Evolutionary conservation across 2,888 invertebrate species (phyloP).

Genomic region (Euzetes globulus): DNA sequence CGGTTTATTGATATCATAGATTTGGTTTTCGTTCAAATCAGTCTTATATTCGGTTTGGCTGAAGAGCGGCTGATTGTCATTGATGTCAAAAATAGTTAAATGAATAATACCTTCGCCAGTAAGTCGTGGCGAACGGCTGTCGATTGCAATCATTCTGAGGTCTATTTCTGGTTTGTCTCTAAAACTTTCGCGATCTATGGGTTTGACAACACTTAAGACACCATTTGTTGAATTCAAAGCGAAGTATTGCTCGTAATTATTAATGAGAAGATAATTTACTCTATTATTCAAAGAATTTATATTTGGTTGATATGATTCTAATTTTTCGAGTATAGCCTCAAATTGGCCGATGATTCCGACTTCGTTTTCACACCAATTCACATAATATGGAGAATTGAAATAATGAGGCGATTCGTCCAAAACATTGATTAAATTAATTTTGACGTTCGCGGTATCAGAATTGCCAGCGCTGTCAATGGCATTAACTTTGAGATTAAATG

Average conservation of each 20-base stretch:
- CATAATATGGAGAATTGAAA: conserved; percentile 85
- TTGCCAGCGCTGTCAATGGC: conserved; percentile 59
- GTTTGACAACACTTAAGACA: conserved; percentile 65
- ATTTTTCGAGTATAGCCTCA: conserved; percentile 17
- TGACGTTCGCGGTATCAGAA: conserved; percentile 63
- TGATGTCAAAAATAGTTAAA: conserved; percentile 84
- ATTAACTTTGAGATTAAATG: conserved; percentile 71
- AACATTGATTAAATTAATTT: conserved; percentile 77
- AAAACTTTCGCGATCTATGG: conserved; percentile 70
- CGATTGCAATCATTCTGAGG: conserved; percentile 85
- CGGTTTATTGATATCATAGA: conserved; percentile 46
- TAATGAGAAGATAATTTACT: conserved; percentile 85
- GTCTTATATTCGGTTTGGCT: conserved; percentile 66
- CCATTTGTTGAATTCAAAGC: conserved; percentile 85
- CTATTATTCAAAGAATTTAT: conserved; percentile 61
- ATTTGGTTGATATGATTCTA: not conserved
- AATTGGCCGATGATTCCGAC: conserved; percentile 25
- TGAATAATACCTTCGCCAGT: conserved; percentile 85
- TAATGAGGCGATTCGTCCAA: conserved; percentile 91
- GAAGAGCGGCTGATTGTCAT: conserved; percentile 86
- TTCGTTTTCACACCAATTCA: conserved; percentile 79
- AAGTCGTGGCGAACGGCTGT: conserved; percentile 80
- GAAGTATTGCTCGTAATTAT: conserved; percentile 76
- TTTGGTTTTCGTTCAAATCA: conserved; percentile 69
- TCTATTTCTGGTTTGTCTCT: conserved; percentile 72